These are phyloP conservation scores for Melieria picta DNA, from an alignment of 2,888 invertebrate genomes.

Conservation along the genomic window DNA sequence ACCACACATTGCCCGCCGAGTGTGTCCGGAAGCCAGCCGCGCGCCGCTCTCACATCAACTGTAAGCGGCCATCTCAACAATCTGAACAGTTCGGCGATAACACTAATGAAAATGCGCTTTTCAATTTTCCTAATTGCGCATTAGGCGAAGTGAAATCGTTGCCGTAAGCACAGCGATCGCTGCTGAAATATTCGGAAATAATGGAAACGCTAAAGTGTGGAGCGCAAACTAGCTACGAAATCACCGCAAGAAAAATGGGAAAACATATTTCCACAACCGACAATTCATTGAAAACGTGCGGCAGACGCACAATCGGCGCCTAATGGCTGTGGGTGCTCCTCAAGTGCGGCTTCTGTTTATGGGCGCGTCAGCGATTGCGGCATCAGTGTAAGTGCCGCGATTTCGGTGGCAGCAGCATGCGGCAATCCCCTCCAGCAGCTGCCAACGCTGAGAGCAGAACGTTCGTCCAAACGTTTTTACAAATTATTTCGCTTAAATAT, in stretches of 20 bases:
- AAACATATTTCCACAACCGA: no score
- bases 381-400: slow-evolving; percentile 7
- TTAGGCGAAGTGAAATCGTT: slow-evolving; percentile 59
- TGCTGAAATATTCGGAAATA: background rate
- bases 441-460: no score
- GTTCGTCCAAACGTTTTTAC: no score
- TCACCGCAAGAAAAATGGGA: no score
- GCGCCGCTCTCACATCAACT: no score
- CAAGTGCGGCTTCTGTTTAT: slow-evolving; percentile 60
- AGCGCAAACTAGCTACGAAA: no score
- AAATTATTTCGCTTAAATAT: no score
- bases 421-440: no score
- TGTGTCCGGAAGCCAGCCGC: background rate
- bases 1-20: background rate
- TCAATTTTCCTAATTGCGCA: slow-evolving; percentile 58
- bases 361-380: slow-evolving; percentile 22
- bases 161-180: slow-evolving; percentile 1
- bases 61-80: background rate
- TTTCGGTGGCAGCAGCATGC: background rate
- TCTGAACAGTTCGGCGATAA: slow-evolving; percentile 52
- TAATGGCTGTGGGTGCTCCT: slow-evolving; percentile 38
- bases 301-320: background rate
- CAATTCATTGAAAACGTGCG: slow-evolving; percentile 8
- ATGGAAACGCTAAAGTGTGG: no score
- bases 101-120: slow-evolving; percentile 59